These are phyloP conservation scores for Ganaspis brasiliensis DNA, from an alignment of 2,888 invertebrate genomes.

Conservation along the genomic window DNA sequence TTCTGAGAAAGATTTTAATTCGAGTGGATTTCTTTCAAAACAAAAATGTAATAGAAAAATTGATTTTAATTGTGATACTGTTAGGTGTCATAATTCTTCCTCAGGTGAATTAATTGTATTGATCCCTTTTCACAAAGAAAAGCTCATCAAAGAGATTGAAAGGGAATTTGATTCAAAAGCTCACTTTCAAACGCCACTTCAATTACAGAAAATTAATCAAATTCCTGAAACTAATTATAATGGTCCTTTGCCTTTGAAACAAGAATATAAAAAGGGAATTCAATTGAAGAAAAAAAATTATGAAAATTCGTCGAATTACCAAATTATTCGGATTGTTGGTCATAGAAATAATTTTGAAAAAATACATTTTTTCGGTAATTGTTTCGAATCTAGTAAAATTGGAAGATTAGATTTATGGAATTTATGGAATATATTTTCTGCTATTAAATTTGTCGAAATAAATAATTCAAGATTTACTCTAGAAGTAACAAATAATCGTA, in stretches of 20 bases:
- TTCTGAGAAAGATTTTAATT: background rate
- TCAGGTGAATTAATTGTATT: constrained; percentile 8
- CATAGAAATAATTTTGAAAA: background rate
- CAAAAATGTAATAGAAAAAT: background rate
- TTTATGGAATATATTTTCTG: background rate
- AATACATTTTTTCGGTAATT: too few species aligned
- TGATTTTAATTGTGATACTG: background rate
- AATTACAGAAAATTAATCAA: background rate
- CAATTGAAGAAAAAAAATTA: background rate
- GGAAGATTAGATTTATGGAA: background rate
- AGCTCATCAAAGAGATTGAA: background rate
- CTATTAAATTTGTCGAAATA: background rate
- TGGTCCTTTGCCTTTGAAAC: background rate
- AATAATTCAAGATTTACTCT: background rate
- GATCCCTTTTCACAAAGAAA: constrained; percentile 15
- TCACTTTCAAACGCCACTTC: background rate
- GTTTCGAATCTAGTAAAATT: background rate
- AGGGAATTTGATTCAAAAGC: constrained; percentile 5
- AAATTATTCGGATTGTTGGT: background rate
- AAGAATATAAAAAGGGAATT: background rate
- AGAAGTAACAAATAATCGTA: background rate
- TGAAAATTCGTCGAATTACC: background rate
- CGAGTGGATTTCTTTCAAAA: background rate
- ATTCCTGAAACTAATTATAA: constrained; percentile 3
- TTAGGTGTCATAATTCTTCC: constrained; percentile 1